Evolutionary conservation across 2,888 invertebrate species (phyloP), one percentile per base, ranked within the genome.

Genomic region (Ichneumoninae sp.): DNA sequence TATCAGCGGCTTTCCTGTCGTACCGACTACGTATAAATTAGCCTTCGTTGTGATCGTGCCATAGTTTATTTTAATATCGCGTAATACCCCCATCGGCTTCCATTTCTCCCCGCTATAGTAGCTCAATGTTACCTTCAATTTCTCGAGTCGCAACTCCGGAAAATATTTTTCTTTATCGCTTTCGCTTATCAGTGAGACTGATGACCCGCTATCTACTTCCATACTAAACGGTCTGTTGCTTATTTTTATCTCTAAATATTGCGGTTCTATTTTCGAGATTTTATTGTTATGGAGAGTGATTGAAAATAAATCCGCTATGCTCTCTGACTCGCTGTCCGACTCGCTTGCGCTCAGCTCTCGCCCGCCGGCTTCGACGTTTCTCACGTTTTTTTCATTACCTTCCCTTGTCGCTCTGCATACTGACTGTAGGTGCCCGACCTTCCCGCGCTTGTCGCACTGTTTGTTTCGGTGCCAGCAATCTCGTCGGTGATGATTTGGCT

Each of bases 1-100:
- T 13, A 87, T 82, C 10, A 87, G 62, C 13, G 80, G 85, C 50
- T 75, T 70, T 16, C 84, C 70, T 7, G 54, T 70, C 75, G 70
- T 74, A 1, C 71, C 76, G 16, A 75, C 79, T 1, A 84, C 78
- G 70, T 75, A 82, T 16, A 82, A 52, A 13, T 62, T 70, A 4
- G 60, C 66, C 33, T 65, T 83, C 68, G 77, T 66, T 8, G 33
- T 30, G 13, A 52, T 57, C 19, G 60, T 33, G 36, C 70, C 70
- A 54, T 70, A 78, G 19, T 60, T 19, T 22, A 80, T 72, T 68
- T 74, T 44, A 8, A 72, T 44, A 60, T 19, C 68, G 57, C 68
- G 65, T 71, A 72, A 74, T 5, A 80, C n/a, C 10, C 72, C 80
- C 22, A 65, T 6, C 57, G 66, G 66, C 13, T 69, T 50, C 13